Evolutionary conservation across 2,888 invertebrate genomes (phyloP).

Genomic region (Epistrophe eligans): DNA sequence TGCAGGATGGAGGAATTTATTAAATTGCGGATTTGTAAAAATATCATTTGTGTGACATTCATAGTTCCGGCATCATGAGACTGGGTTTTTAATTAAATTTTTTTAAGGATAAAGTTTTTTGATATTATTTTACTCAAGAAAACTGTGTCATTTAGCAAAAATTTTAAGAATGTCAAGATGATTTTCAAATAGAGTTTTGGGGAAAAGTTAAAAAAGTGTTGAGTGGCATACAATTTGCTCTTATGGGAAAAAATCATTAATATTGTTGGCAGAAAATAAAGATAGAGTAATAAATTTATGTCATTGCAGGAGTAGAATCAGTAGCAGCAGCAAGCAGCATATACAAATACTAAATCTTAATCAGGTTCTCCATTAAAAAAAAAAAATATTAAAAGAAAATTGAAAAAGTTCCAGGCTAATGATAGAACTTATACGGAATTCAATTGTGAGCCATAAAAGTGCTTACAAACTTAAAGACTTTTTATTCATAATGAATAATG

Average conservation of each 20-base stretch:
- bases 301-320: too few relatives aligned
- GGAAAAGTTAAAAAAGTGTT: neutral
- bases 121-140: conserved; percentile 23
- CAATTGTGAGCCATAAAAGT: too few relatives aligned
- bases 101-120: conserved; percentile 42
- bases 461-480: too few relatives aligned
- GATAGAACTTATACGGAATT: too few relatives aligned
- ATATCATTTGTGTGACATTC: conserved; percentile 65
- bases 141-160: conserved; percentile 9
- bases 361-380: too few relatives aligned
- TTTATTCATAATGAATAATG: too few relatives aligned
- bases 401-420: too few relatives aligned
- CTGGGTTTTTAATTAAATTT: conserved; percentile 65
- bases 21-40: conserved; percentile 61
- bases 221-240: neutral
- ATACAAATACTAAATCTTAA: too few relatives aligned
- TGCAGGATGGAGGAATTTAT: conserved; percentile 46
- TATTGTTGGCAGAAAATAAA: neutral
- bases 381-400: too few relatives aligned
- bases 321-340: too few relatives aligned
- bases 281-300: neutral
- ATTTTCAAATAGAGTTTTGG: neutral
- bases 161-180: conserved; percentile 26
- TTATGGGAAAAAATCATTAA: neutral
- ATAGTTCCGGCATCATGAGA: conserved; percentile 45